Evolutionary conservation across 2,113 vertebrate genomes (phyloP).

Genomic region (Protomyctophum bolini): DNA sequence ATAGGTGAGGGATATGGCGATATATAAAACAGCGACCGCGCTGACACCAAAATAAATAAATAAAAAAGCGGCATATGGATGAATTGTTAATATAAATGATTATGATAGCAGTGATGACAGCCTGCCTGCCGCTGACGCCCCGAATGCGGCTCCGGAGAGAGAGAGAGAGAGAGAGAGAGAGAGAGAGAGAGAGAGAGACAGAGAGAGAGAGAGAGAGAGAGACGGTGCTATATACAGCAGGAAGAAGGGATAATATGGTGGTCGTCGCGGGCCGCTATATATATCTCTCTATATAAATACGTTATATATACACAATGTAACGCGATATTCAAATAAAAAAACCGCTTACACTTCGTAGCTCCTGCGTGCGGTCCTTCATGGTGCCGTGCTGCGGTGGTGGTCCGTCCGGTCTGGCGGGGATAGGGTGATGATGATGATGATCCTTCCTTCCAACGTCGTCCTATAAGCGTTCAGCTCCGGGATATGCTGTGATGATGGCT

Average conservation of each 20-base stretch:
- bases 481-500: too few species aligned
- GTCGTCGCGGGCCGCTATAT: background rate
- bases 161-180: constrained; percentile 29
- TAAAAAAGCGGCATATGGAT: too few species aligned
- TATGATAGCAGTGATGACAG: background rate
- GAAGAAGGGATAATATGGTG: background rate
- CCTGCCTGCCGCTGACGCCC: background rate
- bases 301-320: too few species aligned
- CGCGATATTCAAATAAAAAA: constrained; percentile 22
- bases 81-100: too few species aligned
- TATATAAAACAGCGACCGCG: background rate
- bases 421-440: background rate
- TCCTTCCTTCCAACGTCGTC: too few species aligned
- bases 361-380: constrained; percentile 73
- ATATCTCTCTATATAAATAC: too few species aligned
- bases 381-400: constrained; percentile 51
- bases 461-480: too few species aligned
- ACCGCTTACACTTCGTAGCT: constrained; percentile 70
- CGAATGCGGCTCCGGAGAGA: constrained; percentile 1
- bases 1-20: background rate
- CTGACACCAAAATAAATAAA: too few species aligned
- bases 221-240: background rate
- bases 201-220: background rate
- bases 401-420: too few species aligned
- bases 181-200: constrained; percentile 23